These are phyloP conservation scores for mouse (Mus musculus) DNA, from an alignment of 2,113 vertebrate species.

Conservation along the genomic window GRCm39 chr6:96773001-96773500, in stretches of 20 bases:
- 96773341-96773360: not conserved
- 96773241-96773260: not conserved
- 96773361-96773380: not conserved
- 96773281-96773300: not conserved
- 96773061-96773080: too few species aligned
- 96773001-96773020: too few species aligned
- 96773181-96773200: not conserved
- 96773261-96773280: slow-evolving; percentile 1
- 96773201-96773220: not conserved
- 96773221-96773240: not conserved
- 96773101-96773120: not conserved
- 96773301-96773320: not conserved
- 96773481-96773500: not conserved
- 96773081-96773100: too few species aligned
- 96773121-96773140: not conserved
- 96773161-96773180: slow-evolving; percentile 17
- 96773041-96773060: too few species aligned
- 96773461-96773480: not conserved
- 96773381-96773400: not conserved
- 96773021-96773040: too few species aligned
- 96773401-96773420: not conserved
- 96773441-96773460: not conserved
- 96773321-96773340: not conserved
- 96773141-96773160: not conserved
- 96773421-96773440: slow-evolving; percentile 41